A percentile compares a stretch with the other conserved stretches of the same genome.
Evolutionary conservation across 2,888 invertebrate genomes (phyloP).

Genomic region (Maniola hyperantus): DNA sequence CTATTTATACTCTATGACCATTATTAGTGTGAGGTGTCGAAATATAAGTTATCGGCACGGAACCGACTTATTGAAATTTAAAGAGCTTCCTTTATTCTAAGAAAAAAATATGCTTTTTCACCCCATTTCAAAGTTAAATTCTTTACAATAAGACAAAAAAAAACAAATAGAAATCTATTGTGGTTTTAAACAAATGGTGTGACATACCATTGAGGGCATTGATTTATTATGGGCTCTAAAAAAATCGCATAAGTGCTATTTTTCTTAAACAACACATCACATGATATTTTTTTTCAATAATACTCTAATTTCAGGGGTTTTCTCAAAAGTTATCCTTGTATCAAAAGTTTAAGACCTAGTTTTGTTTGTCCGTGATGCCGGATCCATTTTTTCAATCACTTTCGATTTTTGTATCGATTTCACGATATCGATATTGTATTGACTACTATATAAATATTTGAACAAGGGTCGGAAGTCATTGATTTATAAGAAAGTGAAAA

Average conservation of each 20-base stretch:
- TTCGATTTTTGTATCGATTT: constrained; percentile 46
- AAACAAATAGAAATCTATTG: constrained; percentile 17
- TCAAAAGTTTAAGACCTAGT: background rate
- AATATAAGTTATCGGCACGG: constrained; percentile 65
- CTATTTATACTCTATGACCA: constrained; percentile 54
- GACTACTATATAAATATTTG: constrained; percentile 40
- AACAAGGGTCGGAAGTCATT: constrained; percentile 44
- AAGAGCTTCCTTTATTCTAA: constrained; percentile 54
- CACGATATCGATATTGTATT: constrained; percentile 35
- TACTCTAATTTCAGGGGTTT: constrained; percentile 33
- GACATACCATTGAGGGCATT: constrained; percentile 4
- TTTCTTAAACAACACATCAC: constrained; percentile 1
- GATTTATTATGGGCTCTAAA: constrained; percentile 1
- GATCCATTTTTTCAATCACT: constrained; percentile 33
- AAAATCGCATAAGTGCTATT: background rate
- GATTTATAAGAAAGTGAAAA: constrained; percentile 41
- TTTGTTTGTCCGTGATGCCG: background rate
- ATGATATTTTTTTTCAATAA: constrained; percentile 18
- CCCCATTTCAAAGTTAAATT: constrained; percentile 42
- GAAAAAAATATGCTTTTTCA: constrained; percentile 10
- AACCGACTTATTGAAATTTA: constrained; percentile 65
- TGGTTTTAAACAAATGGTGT: constrained; percentile 26
- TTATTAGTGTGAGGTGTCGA: constrained; percentile 64
- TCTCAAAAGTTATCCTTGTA: background rate
- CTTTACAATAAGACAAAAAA: constrained; percentile 5